phyloP scores from a whole-genome alignment of 2,113 vertebrate genomes.

The Syngnathus floridae region DNA sequence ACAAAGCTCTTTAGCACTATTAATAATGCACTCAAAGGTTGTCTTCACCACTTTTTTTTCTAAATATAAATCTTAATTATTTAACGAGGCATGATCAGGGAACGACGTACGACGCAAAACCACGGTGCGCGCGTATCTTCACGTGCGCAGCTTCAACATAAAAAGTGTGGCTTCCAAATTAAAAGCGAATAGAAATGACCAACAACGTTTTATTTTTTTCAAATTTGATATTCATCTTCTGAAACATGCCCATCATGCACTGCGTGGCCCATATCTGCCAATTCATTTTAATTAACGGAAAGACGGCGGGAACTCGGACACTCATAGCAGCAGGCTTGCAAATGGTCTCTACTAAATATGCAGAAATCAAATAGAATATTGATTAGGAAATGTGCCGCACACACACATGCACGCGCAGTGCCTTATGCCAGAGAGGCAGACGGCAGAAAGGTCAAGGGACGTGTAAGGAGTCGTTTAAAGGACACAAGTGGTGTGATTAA shows the following conservation, averaged over 20 bases:
- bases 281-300: constrained; percentile 74
- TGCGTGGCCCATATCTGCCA: constrained; percentile 44
- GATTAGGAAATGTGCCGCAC: constrained; percentile 31
- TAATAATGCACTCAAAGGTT: constrained; percentile 61
- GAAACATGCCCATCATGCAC: not conserved
- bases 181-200: not conserved
- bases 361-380: constrained; percentile 50
- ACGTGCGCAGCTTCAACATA: not conserved
- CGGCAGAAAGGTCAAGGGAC: constrained; percentile 13
- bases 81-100: constrained; percentile 35
- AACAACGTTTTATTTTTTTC: not conserved
- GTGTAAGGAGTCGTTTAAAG: not conserved
- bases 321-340: constrained; percentile 53
- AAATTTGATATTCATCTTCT: constrained; percentile 1
- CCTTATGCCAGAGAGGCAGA: constrained; percentile 5
- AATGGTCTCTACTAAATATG: constrained; percentile 55
- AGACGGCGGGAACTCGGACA: constrained; percentile 67
- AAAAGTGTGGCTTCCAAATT: not conserved
- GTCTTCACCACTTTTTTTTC: constrained; percentile 52
- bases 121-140: not conserved
- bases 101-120: constrained; percentile 16
- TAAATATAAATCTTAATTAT: constrained; percentile 56
- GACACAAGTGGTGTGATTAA: not conserved
- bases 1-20: constrained; percentile 64
- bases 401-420: not conserved